Percentiles rank a stretch among this genome's conserved stretches.
These are phyloP conservation scores for Arrhopalites spinosus DNA, from an alignment of 2,888 invertebrate genomes.

Conservation along the genomic window DNA sequence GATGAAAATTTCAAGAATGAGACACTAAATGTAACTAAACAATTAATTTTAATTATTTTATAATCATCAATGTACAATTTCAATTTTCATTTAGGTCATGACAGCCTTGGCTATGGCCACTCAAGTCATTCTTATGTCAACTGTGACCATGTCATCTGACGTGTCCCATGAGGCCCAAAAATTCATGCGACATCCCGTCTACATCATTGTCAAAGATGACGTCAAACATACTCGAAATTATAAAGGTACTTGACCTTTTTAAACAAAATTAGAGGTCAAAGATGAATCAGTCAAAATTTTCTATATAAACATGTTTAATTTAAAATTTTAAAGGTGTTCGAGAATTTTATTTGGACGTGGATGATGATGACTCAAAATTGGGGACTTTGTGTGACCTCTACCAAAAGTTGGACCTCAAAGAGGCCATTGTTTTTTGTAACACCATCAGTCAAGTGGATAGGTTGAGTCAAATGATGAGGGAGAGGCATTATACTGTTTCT, in stretches of 20 bases:
- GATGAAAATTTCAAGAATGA: not conserved
- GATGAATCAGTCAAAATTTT: not conserved
- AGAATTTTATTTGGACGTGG: not conserved
- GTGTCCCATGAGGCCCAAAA: not conserved
- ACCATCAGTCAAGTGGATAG: not conserved
- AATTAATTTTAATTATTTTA: not conserved
- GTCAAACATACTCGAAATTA: not conserved
- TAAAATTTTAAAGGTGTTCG: not conserved
- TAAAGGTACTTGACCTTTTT: not conserved
- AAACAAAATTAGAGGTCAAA: not conserved
- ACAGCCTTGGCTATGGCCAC: not conserved
- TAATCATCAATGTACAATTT: slow-evolving; percentile 90
- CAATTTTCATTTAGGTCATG: not conserved
- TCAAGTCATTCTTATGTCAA: not conserved
- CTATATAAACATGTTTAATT: not conserved
- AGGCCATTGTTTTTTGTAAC: slow-evolving; percentile 2
- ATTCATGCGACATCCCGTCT: slow-evolving; percentile 4
- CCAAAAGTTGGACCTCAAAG: not conserved
- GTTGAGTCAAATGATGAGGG: slow-evolving; percentile 87
- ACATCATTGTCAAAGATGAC: not conserved
- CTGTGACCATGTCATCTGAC: slow-evolving; percentile 62
- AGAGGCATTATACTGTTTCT: slow-evolving; percentile 95
- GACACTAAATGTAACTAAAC: not conserved
- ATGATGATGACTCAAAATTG: not conserved
- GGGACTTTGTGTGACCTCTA: not conserved